phyloP scores from a whole-genome alignment of 2,113 vertebrate genomes.

The Carlito syrichta region DNA sequence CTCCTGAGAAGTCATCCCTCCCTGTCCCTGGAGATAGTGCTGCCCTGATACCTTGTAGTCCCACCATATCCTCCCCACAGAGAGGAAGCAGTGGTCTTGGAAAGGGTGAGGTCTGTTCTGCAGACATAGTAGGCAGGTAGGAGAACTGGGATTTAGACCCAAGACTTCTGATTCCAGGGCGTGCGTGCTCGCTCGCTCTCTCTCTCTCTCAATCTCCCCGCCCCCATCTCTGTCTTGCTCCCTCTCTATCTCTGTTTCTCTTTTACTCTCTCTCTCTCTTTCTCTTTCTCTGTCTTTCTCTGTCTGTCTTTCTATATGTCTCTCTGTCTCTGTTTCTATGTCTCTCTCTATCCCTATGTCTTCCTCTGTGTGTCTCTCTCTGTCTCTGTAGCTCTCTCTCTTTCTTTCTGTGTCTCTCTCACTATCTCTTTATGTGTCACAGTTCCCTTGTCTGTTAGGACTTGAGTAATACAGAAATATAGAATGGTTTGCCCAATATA shows the following conservation, averaged over 20 bases:
- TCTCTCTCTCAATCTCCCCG: background rate
- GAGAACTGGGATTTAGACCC: background rate
- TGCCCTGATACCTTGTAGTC: rapidly evolving
- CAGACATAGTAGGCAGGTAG: background rate
- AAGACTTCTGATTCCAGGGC: background rate
- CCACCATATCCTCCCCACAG: background rate
- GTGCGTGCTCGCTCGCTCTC: no score
- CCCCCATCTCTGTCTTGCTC: no score
- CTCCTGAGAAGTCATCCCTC: background rate
- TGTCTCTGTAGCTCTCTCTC: no score
- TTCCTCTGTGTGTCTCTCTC: no score
- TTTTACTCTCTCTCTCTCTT: no score
- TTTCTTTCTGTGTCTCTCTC: no score
- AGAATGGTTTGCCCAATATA: background rate
- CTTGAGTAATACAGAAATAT: background rate
- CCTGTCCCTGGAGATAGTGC: background rate
- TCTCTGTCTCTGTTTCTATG: rapidly evolving
- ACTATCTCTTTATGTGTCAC: rapidly evolving
- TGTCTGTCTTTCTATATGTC: no score
- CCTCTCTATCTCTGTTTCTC: no score
- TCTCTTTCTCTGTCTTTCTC: no score
- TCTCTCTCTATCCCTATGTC: no score
- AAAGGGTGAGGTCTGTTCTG: no score
- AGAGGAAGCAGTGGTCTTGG: background rate
- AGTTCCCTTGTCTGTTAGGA: background rate